Evolutionary conservation across 2,888 invertebrate species (phyloP).

Genomic region (Dromius quadrimaculatus): DNA sequence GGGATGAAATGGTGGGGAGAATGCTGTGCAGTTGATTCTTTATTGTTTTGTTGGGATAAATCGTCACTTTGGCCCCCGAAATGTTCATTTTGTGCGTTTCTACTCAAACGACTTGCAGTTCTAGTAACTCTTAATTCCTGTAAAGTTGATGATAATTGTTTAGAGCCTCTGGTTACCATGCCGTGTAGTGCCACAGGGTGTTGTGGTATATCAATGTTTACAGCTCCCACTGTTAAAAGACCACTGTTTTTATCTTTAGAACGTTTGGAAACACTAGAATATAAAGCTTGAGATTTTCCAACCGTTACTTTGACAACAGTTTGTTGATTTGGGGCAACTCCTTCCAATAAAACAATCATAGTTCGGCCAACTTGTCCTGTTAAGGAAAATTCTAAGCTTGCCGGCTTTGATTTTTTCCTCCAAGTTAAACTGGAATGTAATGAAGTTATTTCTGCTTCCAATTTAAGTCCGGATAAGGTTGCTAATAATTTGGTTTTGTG

Average conservation of each 20-base stretch:
- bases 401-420: slow-evolving; percentile 83
- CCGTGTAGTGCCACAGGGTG: slow-evolving; percentile 98
- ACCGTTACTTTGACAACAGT: slow-evolving; percentile 94
- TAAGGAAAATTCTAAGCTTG: slow-evolving; percentile 81
- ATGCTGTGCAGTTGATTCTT: slow-evolving; percentile 60
- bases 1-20: slow-evolving; percentile 61
- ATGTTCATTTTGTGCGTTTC: slow-evolving; percentile 60
- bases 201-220: slow-evolving; percentile 96
- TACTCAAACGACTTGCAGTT: slow-evolving; percentile 80
- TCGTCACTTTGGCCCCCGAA: slow-evolving; percentile 60
- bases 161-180: slow-evolving; percentile 96
- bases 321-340: slow-evolving; percentile 90
- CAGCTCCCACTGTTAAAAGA: slow-evolving; percentile 87
- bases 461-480: slow-evolving; percentile 91
- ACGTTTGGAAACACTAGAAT: slow-evolving; percentile 84
- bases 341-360: slow-evolving; percentile 92
- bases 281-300: slow-evolving; percentile 91
- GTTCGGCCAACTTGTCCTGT: slow-evolving; percentile 92
- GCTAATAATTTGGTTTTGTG: slow-evolving; percentile 88
- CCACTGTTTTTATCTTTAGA: slow-evolving; percentile 85
- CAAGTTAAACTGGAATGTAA: slow-evolving; percentile 92
- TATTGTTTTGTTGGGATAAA: slow-evolving; percentile 54
- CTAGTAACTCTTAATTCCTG: slow-evolving; percentile 89
- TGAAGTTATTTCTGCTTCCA: slow-evolving; percentile 94
- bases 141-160: slow-evolving; percentile 91